Percentiles rank a stretch among this genome's conserved stretches.
Evolutionary conservation across 2,888 invertebrate genomes (phyloP).

Genomic region (Chrysotoxum bicinctum): DNA sequence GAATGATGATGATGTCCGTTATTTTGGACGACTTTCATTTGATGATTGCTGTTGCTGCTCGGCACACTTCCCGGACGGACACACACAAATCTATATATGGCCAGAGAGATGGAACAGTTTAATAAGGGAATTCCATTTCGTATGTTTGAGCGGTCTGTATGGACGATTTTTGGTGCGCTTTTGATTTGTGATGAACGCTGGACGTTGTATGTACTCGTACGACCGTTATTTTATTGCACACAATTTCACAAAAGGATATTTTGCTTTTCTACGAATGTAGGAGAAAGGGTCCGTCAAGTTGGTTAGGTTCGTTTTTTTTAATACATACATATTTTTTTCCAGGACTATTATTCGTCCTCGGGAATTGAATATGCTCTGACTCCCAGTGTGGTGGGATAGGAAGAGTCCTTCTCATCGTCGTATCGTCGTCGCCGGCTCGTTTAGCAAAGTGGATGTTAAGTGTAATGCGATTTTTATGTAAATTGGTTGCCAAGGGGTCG

Average conservation of each 20-base stretch:
- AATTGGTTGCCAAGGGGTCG: constrained; percentile 75
- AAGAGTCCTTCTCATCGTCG: constrained; percentile 12
- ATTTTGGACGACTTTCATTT: constrained; percentile 64
- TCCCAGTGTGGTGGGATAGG: not conserved
- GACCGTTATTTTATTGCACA: constrained; percentile 59
- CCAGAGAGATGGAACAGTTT: constrained; percentile 49
- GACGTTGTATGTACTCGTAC: not conserved
- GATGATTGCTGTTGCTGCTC: constrained; percentile 60
- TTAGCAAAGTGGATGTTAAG: constrained; percentile 82
- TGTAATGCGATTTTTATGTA: constrained; percentile 82
- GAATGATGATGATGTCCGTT: constrained; percentile 61
- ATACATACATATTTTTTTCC: constrained; percentile 16
- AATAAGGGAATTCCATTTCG: constrained; percentile 62
- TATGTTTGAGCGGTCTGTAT: constrained; percentile 35
- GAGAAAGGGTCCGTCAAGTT: not conserved
- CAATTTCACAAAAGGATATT: constrained; percentile 66
- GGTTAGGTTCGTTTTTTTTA: not conserved
- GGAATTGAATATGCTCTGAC: constrained; percentile 41
- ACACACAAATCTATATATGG: constrained; percentile 1
- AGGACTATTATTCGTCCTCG: constrained; percentile 35
- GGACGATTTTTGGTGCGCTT: constrained; percentile 46
- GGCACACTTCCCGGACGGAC: constrained; percentile 36
- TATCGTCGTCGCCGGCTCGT: constrained; percentile 77
- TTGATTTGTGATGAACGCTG: constrained; percentile 64
- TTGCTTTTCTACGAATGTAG: constrained; percentile 18